Base-by-base conservation (phyloP, 2,888 invertebrate genomes). In the Cataglyphis altisquamis region DNA sequence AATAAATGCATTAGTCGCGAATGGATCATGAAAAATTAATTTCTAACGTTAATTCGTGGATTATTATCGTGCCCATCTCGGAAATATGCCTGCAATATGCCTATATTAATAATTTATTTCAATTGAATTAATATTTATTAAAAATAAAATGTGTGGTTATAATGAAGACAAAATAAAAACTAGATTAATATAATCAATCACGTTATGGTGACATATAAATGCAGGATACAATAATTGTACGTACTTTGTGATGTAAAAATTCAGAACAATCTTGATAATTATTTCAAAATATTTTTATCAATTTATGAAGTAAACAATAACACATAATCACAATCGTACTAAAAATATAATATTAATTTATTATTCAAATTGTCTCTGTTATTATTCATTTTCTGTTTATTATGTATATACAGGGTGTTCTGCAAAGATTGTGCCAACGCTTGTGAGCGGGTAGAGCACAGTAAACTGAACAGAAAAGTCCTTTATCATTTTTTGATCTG, bases 1-100 rank as follows among this genome's bases (percentile, higher is more conserved):
- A 73, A 82, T 74, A 84, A 84, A 80, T 62, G 60, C 78, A 75
- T 75, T 36, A 45, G 32, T 57, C 57, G 55, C 45, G 25, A 70
- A 36, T 36, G 45, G 55, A 60, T 60, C 8, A 12, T 70, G 32
- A 21, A 29, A 80, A 70, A 60, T 80, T 80, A 70, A 70, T 70
- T 78, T 68, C 45, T 10, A 45, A 32, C 39, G 6, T 21, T 62
- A 80, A 80, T 70, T 62, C 32, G 39, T 39, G 45, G 25, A 63
- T 52, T 68, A 29, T 75, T 75, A 39, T 74, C 29, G 15, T n/a
- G n/a, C 36, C 18, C 62, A 21, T 15, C 18, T 25, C 10, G 29
- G 57, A 55, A 57, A 55, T 41, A 15, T 12, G 12, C 29, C 73
- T 45, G 48, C n/a, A 39, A 6, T 48, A 48, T 18, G 8, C 15